Evolutionary conservation across 2,888 invertebrate genomes (phyloP).

Genomic region (Notodonta dromedarius): DNA sequence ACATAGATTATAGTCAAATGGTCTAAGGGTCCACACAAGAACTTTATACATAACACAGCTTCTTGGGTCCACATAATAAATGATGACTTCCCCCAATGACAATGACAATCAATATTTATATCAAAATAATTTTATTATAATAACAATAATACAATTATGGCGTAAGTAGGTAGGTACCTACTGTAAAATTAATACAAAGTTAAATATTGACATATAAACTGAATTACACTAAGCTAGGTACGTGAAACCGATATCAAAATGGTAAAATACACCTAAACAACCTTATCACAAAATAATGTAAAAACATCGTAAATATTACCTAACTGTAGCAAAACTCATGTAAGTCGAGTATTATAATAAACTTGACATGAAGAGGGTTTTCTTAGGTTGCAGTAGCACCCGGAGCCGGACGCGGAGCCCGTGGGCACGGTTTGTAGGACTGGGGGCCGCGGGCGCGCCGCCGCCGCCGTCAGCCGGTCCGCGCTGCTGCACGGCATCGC

Average conservation of each 20-base stretch:
- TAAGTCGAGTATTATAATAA: slow-evolving; percentile 61
- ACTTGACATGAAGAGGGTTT: slow-evolving; percentile 52
- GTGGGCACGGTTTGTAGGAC: slow-evolving; percentile 46
- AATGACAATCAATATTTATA: background rate
- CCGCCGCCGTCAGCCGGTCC: slow-evolving; percentile 54
- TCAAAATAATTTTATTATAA: background rate
- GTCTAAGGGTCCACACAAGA: too few relatives aligned
- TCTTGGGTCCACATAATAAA: too few relatives aligned
- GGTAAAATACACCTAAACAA: slow-evolving; percentile 3
- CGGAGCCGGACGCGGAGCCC: slow-evolving; percentile 1
- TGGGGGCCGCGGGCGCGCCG: slow-evolving; percentile 52
- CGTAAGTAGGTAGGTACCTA: background rate
- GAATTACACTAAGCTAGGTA: background rate
- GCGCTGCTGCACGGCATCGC: slow-evolving; percentile 46
- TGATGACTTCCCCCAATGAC: background rate
- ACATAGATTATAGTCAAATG: too few relatives aligned
- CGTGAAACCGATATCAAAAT: background rate
- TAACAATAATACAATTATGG: background rate
- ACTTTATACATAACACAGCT: too few relatives aligned
- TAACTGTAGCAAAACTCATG: slow-evolving; percentile 31
- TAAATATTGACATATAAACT: background rate
- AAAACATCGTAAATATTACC: background rate
- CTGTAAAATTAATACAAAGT: slow-evolving; percentile 2
- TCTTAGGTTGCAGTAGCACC: slow-evolving; percentile 38
- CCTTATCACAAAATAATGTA: background rate